Evolutionary conservation across 2,113 vertebrate species (phyloP).

Genomic region (Amblyornis subalaris): DNA sequence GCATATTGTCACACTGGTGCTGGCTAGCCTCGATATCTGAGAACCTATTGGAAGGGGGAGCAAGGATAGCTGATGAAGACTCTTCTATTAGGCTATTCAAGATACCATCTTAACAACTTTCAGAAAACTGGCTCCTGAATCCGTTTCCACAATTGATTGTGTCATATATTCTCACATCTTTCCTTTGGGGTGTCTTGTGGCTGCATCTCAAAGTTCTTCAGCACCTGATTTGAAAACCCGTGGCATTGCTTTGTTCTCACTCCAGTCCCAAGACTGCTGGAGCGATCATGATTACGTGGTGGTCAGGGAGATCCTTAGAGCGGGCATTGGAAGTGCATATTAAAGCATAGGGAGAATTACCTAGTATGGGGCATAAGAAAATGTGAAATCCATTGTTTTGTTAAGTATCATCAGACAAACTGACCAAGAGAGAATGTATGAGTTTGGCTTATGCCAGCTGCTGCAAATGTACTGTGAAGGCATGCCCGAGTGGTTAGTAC

Average conservation of each 20-base stretch:
- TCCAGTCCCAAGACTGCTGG: neutral
- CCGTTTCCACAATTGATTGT: neutral
- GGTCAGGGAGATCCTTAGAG: neutral
- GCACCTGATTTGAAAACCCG: neutral
- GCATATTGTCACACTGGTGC: neutral
- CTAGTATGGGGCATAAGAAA: neutral
- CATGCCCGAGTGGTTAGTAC: neutral
- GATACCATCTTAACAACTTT: neutral
- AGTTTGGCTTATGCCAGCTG: neutral
- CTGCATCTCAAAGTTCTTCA: neutral
- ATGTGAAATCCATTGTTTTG: neutral
- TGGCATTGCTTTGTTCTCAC: neutral
- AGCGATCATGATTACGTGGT: rapidly evolving
- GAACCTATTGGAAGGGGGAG: neutral
- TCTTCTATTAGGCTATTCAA: neutral
- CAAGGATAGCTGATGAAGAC: neutral
- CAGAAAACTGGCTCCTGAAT: neutral
- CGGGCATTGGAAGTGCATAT: neutral
- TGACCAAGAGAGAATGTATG: neutral
- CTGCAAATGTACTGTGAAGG: neutral
- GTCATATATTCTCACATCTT: neutral
- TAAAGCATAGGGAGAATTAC: neutral
- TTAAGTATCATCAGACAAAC: neutral
- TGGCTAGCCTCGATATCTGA: neutral
- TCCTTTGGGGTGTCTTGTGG: neutral